Evolutionary conservation across 2,888 invertebrate species (phyloP), one percentile per base, ranked within the genome.

Genomic region (Agrochola litura): DNA sequence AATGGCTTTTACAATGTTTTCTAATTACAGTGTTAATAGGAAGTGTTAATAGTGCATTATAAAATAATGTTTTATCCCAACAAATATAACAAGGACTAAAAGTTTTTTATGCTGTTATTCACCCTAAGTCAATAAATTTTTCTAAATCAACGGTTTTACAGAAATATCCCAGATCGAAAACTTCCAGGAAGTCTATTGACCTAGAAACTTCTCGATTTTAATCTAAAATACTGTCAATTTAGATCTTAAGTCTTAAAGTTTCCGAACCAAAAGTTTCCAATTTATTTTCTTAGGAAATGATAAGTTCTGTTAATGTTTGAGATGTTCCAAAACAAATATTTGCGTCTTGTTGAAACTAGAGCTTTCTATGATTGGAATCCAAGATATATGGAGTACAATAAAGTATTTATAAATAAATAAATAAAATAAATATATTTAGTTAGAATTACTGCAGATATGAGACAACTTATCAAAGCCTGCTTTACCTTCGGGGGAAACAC

Each of bases 211-310:
- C 16, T 37, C 37, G n/a, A 63, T 75, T 84, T 65, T 22, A 73
- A 73, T 72, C 58, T 84, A 66, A 82, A 82, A 79, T 73, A 84
- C 65, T 63, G 69, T 30, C 72, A 72, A 66, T 79, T 79, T 69
- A 52, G 69, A 72, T 75, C 37, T 69, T 30, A 73, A 72, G 43
- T 65, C 63, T 54, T 49, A 8, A 66, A 79, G 41, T 69, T 80
- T 73, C 12, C 6, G 22, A 1, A 41, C 10, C 41, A 46, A 67
- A 76, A 73, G 68, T 75, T 82, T 72, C 16, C 61, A 84, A 73
- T 73, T 80, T 68, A 81, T 71, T 73, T 61, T 73, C 54, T 8
- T n/a, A 22, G 49, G 54, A 73, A 83, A 79, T 66, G 25, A 54
- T 60, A 67, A 71, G 49, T 78, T 83, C 25, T 37, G 25, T 52